Conservation (phyloP, 2,888 invertebrate species). For the Alcis repandata region DNA sequence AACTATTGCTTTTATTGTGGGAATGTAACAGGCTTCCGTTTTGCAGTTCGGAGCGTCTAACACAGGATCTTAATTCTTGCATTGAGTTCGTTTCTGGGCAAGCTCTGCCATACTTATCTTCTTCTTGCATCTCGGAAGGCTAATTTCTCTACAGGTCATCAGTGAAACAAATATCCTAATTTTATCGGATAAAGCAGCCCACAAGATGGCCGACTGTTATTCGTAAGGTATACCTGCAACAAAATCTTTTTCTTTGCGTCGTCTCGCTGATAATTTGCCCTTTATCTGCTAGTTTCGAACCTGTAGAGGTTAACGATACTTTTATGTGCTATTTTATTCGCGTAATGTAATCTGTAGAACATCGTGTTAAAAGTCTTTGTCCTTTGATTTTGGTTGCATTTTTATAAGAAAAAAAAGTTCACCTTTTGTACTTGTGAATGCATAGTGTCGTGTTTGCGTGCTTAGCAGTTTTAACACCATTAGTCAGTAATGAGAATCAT, state of each 20-base stretch:
- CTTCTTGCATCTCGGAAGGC: slow-evolving; percentile 57
- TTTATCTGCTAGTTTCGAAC: slow-evolving; percentile 45
- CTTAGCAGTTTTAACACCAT: slow-evolving; percentile 43
- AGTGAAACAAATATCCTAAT: slow-evolving; percentile 70
- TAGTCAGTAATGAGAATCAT: slow-evolving; percentile 22
- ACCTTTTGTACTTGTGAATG: slow-evolving; percentile 22
- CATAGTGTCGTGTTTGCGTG: slow-evolving; percentile 33
- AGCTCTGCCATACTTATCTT: slow-evolving; percentile 55
- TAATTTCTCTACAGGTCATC: slow-evolving; percentile 63
- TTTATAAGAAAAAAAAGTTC: slow-evolving; percentile 47
- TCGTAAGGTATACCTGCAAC: slow-evolving; percentile 79
- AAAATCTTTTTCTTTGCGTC: slow-evolving; percentile 68
- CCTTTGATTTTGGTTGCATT: slow-evolving; percentile 59
- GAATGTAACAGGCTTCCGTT: slow-evolving; percentile 75
- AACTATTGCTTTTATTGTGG: slow-evolving; percentile 44
- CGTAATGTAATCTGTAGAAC: slow-evolving; percentile 39
- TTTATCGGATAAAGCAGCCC: slow-evolving; percentile 85
- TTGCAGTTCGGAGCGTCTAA: slow-evolving; percentile 73
- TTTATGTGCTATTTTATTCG: slow-evolving; percentile 46
- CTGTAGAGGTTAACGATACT: slow-evolving; percentile 48
- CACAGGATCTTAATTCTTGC: slow-evolving; percentile 60
- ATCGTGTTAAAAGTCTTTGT: slow-evolving; percentile 70
- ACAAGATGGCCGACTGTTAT: slow-evolving; percentile 87
- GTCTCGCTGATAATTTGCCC: slow-evolving; percentile 52
- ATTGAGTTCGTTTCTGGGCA: slow-evolving; percentile 60